Base-by-base conservation (phyloP, 2,113 vertebrate genomes). In the Lophochroa leadbeateri region DNA sequence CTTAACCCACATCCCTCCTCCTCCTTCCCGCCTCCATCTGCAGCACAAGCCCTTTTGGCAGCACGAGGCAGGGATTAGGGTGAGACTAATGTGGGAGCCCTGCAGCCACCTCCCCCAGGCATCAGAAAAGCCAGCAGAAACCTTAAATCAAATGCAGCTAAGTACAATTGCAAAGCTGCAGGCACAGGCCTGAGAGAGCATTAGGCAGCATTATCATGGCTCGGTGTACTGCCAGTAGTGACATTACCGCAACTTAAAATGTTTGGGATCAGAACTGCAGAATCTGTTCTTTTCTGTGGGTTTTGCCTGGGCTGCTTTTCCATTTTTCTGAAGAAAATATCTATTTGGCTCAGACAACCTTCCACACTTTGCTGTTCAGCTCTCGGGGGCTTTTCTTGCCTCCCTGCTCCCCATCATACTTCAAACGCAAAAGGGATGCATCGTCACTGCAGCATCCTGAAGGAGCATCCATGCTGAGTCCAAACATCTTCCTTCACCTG, bases 151-250 rank as follows among this genome's bases (percentile, higher is more conserved):
- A 52, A 58, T 2, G 55, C 89, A n/a, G 92, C 31, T 1, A 6
- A 79, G 83, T 7, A 92, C 93, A 95, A 95, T 64, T 14, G 83
- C 72, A 50, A 63, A 49, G 92, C 91, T 63, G 88, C 86, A 27
- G 83, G 93, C 92, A 58, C 20, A 13, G 72, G 46, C 63, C 90
- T 37, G 90, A 28, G 82, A 37, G 46, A 95, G 94, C 93, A 96
- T 90, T 94, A 96, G 91, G 84, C 67, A 89, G 81, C 89, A 44
- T 82, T 80, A 47, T 39, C 13, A 11, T 2, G 68, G 71, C 88
- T 88, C 41, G 2, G 41, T 20, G 23, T 47, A 58, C 52, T 18
- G 94, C 94, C 84, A 17, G 75, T 24, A 63, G 91, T 52, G 81
- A 93, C 90, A 91, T 94, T 86, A 94, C 80, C 6, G 25, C 93